Evolutionary conservation across 2,113 vertebrate genomes (phyloP), one percentile per base, ranked within the genome.

Genomic region (Promerops cafer): DNA sequence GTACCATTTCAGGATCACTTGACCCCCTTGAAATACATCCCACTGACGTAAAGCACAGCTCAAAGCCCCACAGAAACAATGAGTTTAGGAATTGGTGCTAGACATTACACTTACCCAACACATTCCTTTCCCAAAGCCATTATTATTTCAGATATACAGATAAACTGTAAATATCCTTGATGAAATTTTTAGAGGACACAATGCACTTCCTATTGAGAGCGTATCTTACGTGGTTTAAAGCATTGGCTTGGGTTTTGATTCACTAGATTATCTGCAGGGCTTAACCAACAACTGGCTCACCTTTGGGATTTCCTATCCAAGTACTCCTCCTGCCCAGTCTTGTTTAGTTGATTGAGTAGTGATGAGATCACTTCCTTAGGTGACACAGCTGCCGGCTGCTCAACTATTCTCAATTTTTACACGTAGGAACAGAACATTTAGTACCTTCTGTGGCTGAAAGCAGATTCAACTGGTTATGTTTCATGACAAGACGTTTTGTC

Each of bases 241-340:
- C 39, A 52, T 1, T 56, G 37, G 11, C 26, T 84, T 0, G 0
- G 15, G 6, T 64, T 79, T 80, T 71, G 14, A 30, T 45, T 71
- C 35, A 33, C 20, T 56, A 24, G 22, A 37, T 87, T 69, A 40
- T 64, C 33, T 77, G 42, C 9, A 68, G 39, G 45, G 20, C 14
- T 92, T 79, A 63, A 69, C 33, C 66, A 87, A 47, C 60, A 87
- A 50, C 53, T 52, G 40, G 13, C 54, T 40, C n/a, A 82, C 82
- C 52, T 75, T 65, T 39, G 28, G 66, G 50, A 61, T 92, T 75
- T 81, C 72, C n/a, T 26, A 6, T 69, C 24, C 44, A 56, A 35
- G 17, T 16, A 4, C 26, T 69, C 68, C 52, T 91, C 82, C 61
- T 57, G 53, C 40, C 63, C 44, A 37, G 30, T 44, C 80, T 47